Evolutionary conservation across 1,140 invertebrate genomes (phyloP), one percentile per base, ranked within the genome.

Genomic region (Temnothorax curvispinosus): DNA sequence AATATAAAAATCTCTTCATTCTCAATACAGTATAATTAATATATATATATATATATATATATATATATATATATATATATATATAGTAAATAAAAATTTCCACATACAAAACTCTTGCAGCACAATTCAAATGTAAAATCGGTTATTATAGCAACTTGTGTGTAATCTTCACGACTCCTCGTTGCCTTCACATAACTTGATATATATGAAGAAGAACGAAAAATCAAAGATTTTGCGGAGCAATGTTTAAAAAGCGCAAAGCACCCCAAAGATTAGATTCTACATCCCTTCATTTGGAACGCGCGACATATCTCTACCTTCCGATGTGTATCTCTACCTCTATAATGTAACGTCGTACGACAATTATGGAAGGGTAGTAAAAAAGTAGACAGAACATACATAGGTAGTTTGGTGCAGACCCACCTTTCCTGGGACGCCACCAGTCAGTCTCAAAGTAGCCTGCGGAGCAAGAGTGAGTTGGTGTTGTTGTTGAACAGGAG

Each of bases 401-500:
- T 95, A 95, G 94, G 94, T 95, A 95, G 95, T 95, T 95, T 95
- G 95, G 95, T 95, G 95, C 94, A 95, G 95, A 95, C 95, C 97
- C 98, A 98, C 98, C 98, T 98, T 98, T 98, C 95, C 98, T 97
- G 95, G 98, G 98, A 96, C 98, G 97, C 98, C 98, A 98, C 98
- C 98, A 98, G 96, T 98, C 98, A 94, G 94, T 95, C 97, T 98
- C 98, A 97, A 98, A 98, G 97, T 98, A 98, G 97, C 98, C 98
- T 98, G 98, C 94, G 95, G 94, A 95, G 95, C 94, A 95, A 95
- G 94, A 95, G 94, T 95, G 94, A 95, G 95, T 95, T 95, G 95
- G 94, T 95, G 95, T 95, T 94, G 94, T 92, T 94, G 95, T 95
- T 92, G 94, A 94, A 95, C 94, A 95, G 94, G 93, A 95, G 91